phyloP scores from a whole-genome alignment of 1,140 invertebrate genomes.

The Leptinotarsa undecemlineata region DNA sequence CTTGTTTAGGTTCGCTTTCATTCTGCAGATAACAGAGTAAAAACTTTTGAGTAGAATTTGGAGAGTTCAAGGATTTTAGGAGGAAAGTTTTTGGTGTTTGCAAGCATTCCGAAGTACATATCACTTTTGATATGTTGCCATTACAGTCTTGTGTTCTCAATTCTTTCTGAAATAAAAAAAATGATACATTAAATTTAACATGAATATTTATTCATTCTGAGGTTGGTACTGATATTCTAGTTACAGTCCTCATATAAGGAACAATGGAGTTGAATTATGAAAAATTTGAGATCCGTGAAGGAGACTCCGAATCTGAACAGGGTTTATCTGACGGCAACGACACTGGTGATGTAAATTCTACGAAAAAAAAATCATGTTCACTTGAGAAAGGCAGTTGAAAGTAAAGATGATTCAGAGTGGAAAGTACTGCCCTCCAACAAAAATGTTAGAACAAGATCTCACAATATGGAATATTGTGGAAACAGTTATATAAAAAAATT shows the following conservation, averaged over 20 bases:
- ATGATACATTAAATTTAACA: not conserved
- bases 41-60: not conserved
- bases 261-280: too few relatives aligned
- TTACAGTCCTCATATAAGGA: too few relatives aligned
- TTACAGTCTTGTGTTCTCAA: constrained; percentile 19
- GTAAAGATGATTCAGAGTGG: not conserved
- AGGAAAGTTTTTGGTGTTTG: constrained; percentile 27
- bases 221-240: too few relatives aligned
- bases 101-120: constrained; percentile 40
- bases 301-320: too few relatives aligned
- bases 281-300: too few relatives aligned
- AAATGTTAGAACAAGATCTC: not conserved
- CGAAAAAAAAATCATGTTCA: not conserved
- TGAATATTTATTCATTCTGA: too few relatives aligned
- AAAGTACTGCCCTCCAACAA: not conserved
- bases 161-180: constrained; percentile 21
- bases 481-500: too few relatives aligned
- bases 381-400: not conserved
- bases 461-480: too few relatives aligned
- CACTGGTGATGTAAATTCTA: not conserved
- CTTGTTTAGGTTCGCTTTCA: not conserved
- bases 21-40: constrained; percentile 26
- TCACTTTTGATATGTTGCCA: constrained; percentile 31
- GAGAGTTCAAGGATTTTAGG: constrained; percentile 8
- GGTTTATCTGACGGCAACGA: too few relatives aligned